Base-by-base conservation (phyloP, 2,113 vertebrate species). In the Girardinichthys multiradiatus region DNA sequence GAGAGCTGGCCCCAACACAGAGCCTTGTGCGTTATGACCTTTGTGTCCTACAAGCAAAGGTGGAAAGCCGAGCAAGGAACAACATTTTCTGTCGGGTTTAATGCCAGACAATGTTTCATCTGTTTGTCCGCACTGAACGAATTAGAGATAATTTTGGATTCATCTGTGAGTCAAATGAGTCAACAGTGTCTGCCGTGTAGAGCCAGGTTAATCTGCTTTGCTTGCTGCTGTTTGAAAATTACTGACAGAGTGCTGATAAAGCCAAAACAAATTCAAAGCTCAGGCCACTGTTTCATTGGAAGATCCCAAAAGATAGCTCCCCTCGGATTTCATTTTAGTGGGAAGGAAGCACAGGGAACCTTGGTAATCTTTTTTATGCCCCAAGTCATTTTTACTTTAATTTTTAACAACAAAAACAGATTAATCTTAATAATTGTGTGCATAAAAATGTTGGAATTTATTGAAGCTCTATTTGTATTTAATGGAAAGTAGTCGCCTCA, bases 201-300 rank as follows among this genome's bases (percentile, higher is more conserved):
- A 81, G 83, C 85, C 85, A 84, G 80, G 64, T 72, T 91, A 91
- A 91, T 91, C 85, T 86, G 80, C 90, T 90, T 82, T 77, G 72
- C 86, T 83, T 28, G 2, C 76, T 80, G 74, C 65, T 77, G 80
- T 89, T 87, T 67, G 82, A 76, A 86, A 87, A 82, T 85, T 84
- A 88, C 79, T 86, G 87, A 89, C 84, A 80, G 75, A 72, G 82
- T 74, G 88, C 82, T 87, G 91, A 87, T 92, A 82, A 87, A 86
- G 78, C 76, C 64, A 5, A 51, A 85, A 67, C 72, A 72, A 77
- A 85, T 82, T 75, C 77, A 68, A 68, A 85, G 70, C 82, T 73
- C 68, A 27, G 70, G 79, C 70, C 68, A 70, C 70, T 72, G 86
- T 60, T 82, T 86, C 72, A 72, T 63, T 76, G 77, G 51, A 70